Conservation (phyloP, 2,888 invertebrate genomes). For the Willowsia nigromaculata region DNA sequence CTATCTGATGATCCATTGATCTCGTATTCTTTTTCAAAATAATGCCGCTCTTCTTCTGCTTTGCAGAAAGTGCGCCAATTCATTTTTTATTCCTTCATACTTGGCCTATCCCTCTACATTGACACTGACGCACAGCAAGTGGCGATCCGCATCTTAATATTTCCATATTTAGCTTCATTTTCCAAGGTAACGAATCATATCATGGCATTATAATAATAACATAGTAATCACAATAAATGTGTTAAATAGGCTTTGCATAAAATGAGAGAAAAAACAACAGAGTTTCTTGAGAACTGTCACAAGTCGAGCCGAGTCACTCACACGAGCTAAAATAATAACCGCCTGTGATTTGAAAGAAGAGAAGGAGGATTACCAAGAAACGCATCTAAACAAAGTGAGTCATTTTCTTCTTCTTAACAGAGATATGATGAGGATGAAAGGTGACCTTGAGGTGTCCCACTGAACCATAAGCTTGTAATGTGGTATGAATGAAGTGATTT, state of each 20-base stretch:
- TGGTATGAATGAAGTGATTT: neutral
- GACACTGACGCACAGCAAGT: neutral
- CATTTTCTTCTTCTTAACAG: neutral
- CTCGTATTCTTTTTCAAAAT: neutral
- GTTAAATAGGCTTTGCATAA: neutral
- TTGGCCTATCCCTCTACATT: neutral
- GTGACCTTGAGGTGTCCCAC: neutral
- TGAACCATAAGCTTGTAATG: neutral
- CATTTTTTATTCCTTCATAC: neutral
- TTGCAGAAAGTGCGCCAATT: neutral
- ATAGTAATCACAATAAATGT: neutral
- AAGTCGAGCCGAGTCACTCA: neutral
- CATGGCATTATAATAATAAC: neutral
- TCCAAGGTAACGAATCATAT: neutral
- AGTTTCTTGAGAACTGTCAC: neutral
- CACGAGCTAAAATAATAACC: neutral
- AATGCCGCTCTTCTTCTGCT: neutral
- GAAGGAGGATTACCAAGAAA: neutral
- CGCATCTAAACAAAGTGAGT: neutral
- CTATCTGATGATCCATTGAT: constrained; percentile 20
- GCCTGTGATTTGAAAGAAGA: neutral
- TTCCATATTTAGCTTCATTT: constrained; percentile 18
- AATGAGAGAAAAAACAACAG: neutral
- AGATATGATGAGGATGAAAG: neutral
- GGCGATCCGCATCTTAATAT: neutral